Evolutionary conservation across 1,140 invertebrate species (phyloP), one percentile per base, ranked within the genome.

Genomic region (Chrysoperla carnea): DNA sequence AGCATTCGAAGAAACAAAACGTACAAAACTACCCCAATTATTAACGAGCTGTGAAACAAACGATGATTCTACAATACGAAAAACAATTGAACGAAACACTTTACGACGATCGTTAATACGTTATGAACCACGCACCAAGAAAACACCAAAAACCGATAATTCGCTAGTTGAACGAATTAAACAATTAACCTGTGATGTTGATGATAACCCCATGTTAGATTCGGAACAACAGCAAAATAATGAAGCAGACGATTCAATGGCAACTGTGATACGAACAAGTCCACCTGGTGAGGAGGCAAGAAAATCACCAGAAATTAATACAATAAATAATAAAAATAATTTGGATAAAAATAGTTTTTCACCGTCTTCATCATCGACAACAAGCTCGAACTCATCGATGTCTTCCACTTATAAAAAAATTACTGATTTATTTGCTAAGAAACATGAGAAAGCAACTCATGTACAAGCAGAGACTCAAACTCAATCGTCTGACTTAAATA

Each of bases 161-260:
- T 83, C 81, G 1, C 56, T 88, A 11, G 78, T 83, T 17, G 84
- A 88, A 49, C 68, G 81, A 37, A 86, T 87, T 43, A 74, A 80
- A 36, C 75, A 83, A 49, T 59, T 87, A 12, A 88, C 83, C 1
- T 86, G 83, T 54, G 78, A 84, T 46, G 77, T 85, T 37, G 80
- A 82, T 41, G 80, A 84, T 6, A 72, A 76, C 5, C 57, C 59
- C 6, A 50, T 58, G 1, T 50, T 49, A 4, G 52, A 52, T 2
- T 58, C 61, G 7, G 60, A 46, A 27, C 44, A 44, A 8, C 36
- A 42, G 15, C 23, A 31, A 8, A 46, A 48, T 28, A 37, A 36
- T 1, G 48, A 46, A 17, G 48, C 48, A 38, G 45, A 50, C 33
- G 50, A 55, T 35, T 43, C 52, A n/a, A 50, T 53, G 8, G 51